These are phyloP conservation scores for Cinclus mexicanus DNA, from an alignment of 2,113 vertebrate genomes.

Conservation along the genomic window DNA sequence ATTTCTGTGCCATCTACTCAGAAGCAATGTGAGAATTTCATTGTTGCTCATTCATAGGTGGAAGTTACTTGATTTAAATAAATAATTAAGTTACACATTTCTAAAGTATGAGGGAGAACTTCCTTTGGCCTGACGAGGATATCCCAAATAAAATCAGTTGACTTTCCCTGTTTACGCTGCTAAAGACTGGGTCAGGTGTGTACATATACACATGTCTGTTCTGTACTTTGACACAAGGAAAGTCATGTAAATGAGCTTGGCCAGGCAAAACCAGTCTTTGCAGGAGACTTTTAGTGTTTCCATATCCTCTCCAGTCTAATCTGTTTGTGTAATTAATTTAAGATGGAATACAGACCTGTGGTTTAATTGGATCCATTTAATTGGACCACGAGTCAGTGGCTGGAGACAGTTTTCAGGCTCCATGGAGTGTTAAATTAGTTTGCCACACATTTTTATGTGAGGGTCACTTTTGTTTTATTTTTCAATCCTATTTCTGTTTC, in stretches of 20 bases:
- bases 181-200: not conserved
- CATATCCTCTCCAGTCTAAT: not conserved
- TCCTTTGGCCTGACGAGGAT: not conserved
- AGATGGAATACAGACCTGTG: not conserved
- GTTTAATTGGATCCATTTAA: not conserved
- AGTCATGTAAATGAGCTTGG: not conserved
- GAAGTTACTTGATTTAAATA: not conserved
- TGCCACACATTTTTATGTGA: not conserved
- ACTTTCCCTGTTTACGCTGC: not conserved
- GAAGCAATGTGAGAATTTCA: not conserved
- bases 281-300: not conserved
- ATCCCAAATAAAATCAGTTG: not conserved
- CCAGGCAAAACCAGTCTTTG: not conserved
- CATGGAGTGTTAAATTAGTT: not conserved
- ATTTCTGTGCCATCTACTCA: not conserved
- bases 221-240: not conserved
- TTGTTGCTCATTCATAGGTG: not conserved
- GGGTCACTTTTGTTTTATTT: not conserved
- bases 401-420: not conserved
- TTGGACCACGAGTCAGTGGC: not conserved
- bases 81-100: not conserved
- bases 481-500: not conserved
- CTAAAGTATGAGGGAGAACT: not conserved
- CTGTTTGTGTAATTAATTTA: not conserved
- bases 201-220: not conserved